Conservation (phyloP, 2,888 invertebrate species). For the Mesochorus sp. region DNA sequence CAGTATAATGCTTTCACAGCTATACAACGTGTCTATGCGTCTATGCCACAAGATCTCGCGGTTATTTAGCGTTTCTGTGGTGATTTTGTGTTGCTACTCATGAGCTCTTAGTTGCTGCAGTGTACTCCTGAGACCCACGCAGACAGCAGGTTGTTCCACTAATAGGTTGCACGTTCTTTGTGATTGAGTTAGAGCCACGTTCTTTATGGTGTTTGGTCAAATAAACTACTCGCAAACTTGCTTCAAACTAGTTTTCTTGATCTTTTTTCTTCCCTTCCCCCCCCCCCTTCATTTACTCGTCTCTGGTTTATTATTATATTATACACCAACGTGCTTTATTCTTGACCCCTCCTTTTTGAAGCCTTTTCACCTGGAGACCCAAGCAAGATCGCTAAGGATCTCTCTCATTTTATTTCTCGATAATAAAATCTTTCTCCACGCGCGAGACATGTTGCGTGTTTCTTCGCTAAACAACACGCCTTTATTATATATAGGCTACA, state of each 20-base stretch:
- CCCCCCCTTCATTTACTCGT: constrained; percentile 21
- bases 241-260: constrained; percentile 60
- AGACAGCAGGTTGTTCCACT: constrained; percentile 69
- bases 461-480: no score
- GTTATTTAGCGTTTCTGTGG: constrained; percentile 44
- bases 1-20: constrained; percentile 23
- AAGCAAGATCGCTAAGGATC: constrained; percentile 25
- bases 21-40: not conserved
- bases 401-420: constrained; percentile 37
- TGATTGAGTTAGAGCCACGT: constrained; percentile 68
- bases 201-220: constrained; percentile 63
- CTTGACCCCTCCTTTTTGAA: constrained; percentile 13
- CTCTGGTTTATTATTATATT: constrained; percentile 24
- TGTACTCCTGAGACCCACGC: constrained; percentile 54
- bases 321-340: constrained; percentile 21
- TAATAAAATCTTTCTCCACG: constrained; percentile 30
- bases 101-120: constrained; percentile 15
- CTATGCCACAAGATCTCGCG: constrained; percentile 38
- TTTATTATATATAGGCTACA: no score
- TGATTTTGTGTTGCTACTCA: constrained; percentile 26
- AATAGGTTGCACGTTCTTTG: constrained; percentile 67
- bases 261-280: constrained; percentile 20
- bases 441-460: constrained; percentile 2
- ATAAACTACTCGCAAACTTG: constrained; percentile 60
- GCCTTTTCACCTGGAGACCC: constrained; percentile 19